Conservation (phyloP, 2,113 vertebrate species). For the Gallinago media region DNA sequence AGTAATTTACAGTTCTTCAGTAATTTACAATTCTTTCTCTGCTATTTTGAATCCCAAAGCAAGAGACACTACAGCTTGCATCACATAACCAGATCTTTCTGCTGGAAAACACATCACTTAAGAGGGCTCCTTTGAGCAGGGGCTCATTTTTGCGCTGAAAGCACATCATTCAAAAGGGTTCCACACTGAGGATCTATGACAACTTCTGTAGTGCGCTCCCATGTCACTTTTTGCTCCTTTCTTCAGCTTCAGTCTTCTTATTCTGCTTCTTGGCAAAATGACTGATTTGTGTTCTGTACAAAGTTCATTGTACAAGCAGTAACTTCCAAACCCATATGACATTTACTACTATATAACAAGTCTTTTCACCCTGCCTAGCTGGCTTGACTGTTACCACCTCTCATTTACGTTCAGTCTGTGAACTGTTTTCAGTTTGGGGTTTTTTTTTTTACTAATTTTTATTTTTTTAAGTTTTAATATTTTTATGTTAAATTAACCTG, state of each 20-base stretch:
- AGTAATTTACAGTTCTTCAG: neutral
- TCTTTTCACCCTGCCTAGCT: neutral
- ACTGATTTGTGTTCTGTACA: rapidly evolving
- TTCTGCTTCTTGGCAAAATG: neutral
- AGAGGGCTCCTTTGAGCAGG: neutral
- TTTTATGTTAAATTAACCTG: neutral
- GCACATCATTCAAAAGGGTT: neutral
- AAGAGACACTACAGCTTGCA: neutral
- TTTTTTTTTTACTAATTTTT: neutral
- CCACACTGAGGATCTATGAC: neutral
- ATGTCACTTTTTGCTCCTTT: neutral
- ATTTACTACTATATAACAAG: neutral
- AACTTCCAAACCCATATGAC: neutral
- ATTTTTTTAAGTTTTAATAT: neutral
- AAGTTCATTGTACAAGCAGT: neutral
- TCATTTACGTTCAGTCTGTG: neutral
- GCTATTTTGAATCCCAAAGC: neutral
- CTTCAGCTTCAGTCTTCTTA: neutral
- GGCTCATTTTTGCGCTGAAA: neutral
- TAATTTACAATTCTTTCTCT: neutral
- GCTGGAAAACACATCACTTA: neutral
- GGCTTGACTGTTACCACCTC: neutral
- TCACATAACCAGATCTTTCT: neutral
- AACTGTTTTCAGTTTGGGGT: neutral
- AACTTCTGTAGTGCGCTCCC: neutral